phyloP scores from a whole-genome alignment of 1,140 invertebrate species.

The Temnothorax nylanderi region DNA sequence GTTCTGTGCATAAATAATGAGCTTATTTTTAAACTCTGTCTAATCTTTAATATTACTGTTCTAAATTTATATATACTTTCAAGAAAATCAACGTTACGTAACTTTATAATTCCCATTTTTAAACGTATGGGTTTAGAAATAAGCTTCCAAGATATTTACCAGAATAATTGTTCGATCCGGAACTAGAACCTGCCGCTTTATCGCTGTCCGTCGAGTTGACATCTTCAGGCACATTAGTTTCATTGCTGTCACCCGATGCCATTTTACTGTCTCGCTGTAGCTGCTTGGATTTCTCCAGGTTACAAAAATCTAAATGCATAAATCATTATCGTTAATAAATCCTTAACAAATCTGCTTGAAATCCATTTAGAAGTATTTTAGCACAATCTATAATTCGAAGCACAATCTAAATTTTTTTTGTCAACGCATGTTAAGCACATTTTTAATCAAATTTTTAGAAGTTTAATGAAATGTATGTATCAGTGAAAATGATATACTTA shows the following conservation, averaged over 20 bases:
- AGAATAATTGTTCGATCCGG: constrained; percentile 63
- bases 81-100: neutral
- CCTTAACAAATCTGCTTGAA: neutral
- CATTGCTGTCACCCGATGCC: constrained; percentile 54
- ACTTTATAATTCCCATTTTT: neutral
- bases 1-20: neutral
- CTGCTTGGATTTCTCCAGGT: constrained; percentile 74
- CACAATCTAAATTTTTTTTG: neutral
- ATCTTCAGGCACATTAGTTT: constrained; percentile 40
- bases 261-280: constrained; percentile 56
- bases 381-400: neutral
- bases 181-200: constrained; percentile 79
- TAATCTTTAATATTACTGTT: neutral
- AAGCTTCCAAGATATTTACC: neutral
- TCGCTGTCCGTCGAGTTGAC: constrained; percentile 84
- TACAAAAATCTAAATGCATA: constrained; percentile 85
- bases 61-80: neutral
- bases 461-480: neutral
- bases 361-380: neutral
- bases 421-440: neutral
- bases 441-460: neutral
- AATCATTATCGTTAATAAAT: neutral
- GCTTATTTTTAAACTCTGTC: neutral
- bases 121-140: neutral
- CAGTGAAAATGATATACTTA: neutral